Percentiles rank a stretch among this genome's conserved stretches.
These are phyloP conservation scores for Oreotrochilus melanogaster DNA, from an alignment of 2,113 vertebrate species.

Conservation along the genomic window DNA sequence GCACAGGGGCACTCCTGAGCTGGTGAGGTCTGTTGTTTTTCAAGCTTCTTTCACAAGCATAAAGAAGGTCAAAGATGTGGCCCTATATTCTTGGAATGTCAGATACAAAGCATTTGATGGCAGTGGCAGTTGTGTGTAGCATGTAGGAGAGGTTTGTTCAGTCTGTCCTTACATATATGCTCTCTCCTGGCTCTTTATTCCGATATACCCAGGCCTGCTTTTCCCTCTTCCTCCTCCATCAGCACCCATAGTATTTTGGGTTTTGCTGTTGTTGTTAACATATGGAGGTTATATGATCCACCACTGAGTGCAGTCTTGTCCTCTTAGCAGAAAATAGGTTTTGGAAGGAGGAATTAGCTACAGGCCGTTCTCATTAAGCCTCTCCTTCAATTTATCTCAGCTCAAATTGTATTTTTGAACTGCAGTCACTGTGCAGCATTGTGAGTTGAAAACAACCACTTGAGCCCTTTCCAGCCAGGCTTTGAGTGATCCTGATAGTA, in stretches of 20 bases:
- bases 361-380: not conserved
- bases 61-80: not conserved
- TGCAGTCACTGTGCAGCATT: not conserved
- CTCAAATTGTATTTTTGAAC: slow-evolving; percentile 7
- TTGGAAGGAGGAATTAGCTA: slow-evolving; percentile 1
- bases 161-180: not conserved
- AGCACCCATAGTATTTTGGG: not conserved
- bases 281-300: not conserved
- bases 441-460: slow-evolving; percentile 46
- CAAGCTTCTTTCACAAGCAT: not conserved
- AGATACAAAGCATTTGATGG: not conserved
- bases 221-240: not conserved
- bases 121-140: not conserved
- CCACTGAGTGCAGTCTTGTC: not conserved
- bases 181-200: not conserved
- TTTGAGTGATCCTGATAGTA: slow-evolving; percentile 22
- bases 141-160: not conserved
- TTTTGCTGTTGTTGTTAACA: not conserved
- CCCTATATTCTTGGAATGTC: not conserved
- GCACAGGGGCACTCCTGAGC: not conserved
- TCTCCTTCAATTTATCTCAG: slow-evolving; percentile 42
- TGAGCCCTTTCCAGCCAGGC: slow-evolving; percentile 1
- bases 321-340: not conserved
- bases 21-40: not conserved
- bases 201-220: not conserved